phyloP scores from a whole-genome alignment of 2,113 vertebrate genomes.

The Syngnathus typhle region DNA sequence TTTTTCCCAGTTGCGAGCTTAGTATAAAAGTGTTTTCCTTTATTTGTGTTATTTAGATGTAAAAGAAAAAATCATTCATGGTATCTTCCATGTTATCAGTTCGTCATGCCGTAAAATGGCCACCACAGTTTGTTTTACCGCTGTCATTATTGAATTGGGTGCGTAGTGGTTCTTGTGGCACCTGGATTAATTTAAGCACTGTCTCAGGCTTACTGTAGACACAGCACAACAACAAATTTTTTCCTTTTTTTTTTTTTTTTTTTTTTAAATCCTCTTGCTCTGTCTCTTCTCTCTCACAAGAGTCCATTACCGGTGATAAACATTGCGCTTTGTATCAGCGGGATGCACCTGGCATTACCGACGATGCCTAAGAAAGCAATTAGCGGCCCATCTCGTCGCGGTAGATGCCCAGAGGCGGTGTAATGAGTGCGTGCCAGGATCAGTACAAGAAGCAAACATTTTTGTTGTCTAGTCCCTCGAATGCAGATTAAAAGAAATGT shows the following conservation, averaged over 20 bases:
- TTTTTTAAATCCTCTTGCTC: constrained; percentile 22
- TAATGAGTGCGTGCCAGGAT: constrained; percentile 55
- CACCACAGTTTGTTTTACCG: background rate
- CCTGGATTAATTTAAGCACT: constrained; percentile 52
- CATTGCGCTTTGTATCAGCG: constrained; percentile 66
- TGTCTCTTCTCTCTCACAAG: constrained; percentile 13
- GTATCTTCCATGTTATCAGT: background rate
- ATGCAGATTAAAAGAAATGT: background rate
- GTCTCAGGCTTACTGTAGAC: constrained; percentile 30
- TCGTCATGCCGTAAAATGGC: background rate
- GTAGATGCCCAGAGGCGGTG: constrained; percentile 55
- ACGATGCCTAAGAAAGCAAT: constrained; percentile 66
- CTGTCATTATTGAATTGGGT: constrained; percentile 36
- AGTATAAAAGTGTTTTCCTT: background rate
- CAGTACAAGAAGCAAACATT: constrained; percentile 50
- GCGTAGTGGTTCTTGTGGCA: constrained; percentile 60
- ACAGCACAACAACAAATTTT: too few species aligned
- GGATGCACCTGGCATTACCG: constrained; percentile 68
- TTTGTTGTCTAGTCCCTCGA: constrained; percentile 47
- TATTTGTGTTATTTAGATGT: background rate
- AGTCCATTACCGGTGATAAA: constrained; percentile 68
- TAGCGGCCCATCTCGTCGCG: constrained; percentile 52
- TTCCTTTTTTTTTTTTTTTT: too few species aligned
- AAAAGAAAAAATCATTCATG: too few species aligned
- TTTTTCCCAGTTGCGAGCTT: constrained; percentile 10